Conservation (phyloP, 2,113 vertebrate genomes). For the Catharus fuscescens region DNA sequence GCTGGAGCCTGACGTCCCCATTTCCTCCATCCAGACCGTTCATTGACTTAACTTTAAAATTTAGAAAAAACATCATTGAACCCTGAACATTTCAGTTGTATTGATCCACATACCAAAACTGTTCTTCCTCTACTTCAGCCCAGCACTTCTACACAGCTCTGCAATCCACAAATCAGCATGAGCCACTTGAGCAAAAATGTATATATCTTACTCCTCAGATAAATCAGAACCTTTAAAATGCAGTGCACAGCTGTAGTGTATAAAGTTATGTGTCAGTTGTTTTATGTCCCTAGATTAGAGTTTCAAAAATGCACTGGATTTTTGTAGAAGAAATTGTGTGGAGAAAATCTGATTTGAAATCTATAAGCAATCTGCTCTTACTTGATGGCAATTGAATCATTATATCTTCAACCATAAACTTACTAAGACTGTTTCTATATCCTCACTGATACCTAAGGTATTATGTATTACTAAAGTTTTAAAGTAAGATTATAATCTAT, state of each 20-base stretch:
- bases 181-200: background rate
- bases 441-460: background rate
- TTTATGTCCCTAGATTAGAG: background rate
- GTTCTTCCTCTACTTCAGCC: background rate
- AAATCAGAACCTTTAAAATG: background rate
- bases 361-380: background rate
- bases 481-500: background rate
- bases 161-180: background rate
- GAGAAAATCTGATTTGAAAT: slow-evolving; percentile 23
- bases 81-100: background rate
- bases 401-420: background rate
- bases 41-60: background rate
- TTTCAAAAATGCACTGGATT: background rate
- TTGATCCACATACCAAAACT: background rate
- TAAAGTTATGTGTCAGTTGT: background rate
- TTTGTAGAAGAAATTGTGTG: background rate
- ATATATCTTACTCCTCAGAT: background rate
- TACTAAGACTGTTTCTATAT: background rate
- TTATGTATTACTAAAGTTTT: background rate
- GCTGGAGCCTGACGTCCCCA: rapidly evolving
- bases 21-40: background rate
- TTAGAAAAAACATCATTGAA: background rate
- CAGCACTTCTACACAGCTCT: background rate
- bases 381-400: background rate
- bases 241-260: background rate